These are phyloP conservation scores for Neolamprologus longior DNA, from an alignment of 2,113 vertebrate species.

Conservation along the genomic window DNA sequence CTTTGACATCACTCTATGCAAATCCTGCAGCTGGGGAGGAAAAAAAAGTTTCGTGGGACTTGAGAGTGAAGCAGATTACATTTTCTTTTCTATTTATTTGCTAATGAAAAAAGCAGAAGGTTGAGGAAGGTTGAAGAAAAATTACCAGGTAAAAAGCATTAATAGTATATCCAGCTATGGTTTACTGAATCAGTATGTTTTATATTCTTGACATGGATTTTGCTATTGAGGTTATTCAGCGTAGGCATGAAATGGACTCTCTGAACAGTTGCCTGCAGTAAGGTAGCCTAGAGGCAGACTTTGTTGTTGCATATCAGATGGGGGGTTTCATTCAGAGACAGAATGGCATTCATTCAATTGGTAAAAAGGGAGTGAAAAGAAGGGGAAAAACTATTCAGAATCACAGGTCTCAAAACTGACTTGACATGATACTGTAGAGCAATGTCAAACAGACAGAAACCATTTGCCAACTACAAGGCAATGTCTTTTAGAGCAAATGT, in stretches of 20 bases:
- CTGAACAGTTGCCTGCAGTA: not conserved
- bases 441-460: not conserved
- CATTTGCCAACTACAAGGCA: not conserved
- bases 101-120: not conserved
- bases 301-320: slow-evolving; percentile 12
- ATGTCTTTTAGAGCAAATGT: not conserved
- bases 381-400: not conserved
- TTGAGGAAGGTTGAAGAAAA: not conserved
- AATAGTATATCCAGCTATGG: not conserved
- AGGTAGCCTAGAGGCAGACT: slow-evolving; percentile 4
- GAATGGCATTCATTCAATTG: slow-evolving; percentile 15
- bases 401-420: slow-evolving; percentile 13
- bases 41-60: not conserved
- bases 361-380: slow-evolving; percentile 17
- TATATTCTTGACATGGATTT: slow-evolving; percentile 1
- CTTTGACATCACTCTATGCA: slow-evolving; percentile 34
- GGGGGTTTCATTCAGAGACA: not conserved
- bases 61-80: not conserved
- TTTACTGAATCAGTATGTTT: slow-evolving; percentile 1
- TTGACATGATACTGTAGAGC: not conserved
- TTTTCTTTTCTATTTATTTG: not conserved
- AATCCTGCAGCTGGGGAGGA: not conserved
- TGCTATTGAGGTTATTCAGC: not conserved
- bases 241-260: slow-evolving; percentile 4
- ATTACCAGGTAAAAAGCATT: not conserved